Base-by-base conservation (phyloP, 1,140 invertebrate species). In the Dendroctonus valens region DNA sequence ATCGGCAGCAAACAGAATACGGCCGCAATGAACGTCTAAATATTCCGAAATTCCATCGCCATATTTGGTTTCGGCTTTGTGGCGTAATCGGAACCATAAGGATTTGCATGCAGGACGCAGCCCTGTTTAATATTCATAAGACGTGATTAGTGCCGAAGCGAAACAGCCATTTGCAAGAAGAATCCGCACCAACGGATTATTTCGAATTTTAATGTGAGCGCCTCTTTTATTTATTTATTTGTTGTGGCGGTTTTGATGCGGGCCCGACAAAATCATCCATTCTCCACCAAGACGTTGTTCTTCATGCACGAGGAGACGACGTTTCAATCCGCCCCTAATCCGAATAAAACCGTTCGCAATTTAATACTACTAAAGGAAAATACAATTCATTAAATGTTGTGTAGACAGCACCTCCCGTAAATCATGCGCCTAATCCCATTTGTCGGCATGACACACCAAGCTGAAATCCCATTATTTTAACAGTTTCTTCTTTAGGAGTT, bases 381-480 rank as follows among this genome's bases (percentile, higher is more conserved):
- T 38, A 58, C 55, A 58, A 44, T 58, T 44, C 55, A 58, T 58
- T 58, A 58, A 26, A 58, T 11, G 40, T 44, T 58, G 55, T 58
- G 55, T 26, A 44, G 55, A 44, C 12, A 44, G 55, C 41, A 46
- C 55, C 41, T 42, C 41, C 41, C 40, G 55, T 58, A 42, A 44
- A 58, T 58, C 55, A 58, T 58, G 55, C 41, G 55, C 41, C 55
- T 55, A 55, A 55, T 55, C 53, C 53, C 53, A 58, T 58, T 58
- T 58, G 55, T 58, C 41, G 41, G 11, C 26, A 26, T 26, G 55
- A 44, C 55, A 38, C 40, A 55, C 38, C 40, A 44, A 26, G 41
- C 55, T 46, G 55, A 42, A 58, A 58, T 58, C 55, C 41, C 40
- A 58, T 58, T 58, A 58, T 58, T 58, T 58, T 58, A 58, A 58